These are phyloP conservation scores for Nymphalis urticae DNA, from an alignment of 2,888 invertebrate species.

Conservation along the genomic window DNA sequence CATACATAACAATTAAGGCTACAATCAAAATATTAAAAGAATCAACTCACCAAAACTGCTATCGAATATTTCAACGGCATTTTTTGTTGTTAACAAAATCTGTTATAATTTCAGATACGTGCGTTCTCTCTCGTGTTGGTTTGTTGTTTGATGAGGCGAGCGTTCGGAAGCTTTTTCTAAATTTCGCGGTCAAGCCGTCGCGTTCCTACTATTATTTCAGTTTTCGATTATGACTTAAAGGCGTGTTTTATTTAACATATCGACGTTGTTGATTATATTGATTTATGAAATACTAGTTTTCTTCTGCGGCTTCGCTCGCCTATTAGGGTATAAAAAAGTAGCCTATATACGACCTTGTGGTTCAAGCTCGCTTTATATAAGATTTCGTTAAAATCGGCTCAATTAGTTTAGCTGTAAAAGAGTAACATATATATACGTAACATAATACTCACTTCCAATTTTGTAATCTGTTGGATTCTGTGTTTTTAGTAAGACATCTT, in stretches of 20 bases:
- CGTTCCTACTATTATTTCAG: constrained; percentile 13
- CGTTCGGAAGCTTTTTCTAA: constrained; percentile 34
- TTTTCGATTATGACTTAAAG: background rate
- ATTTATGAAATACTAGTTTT: too few relatives aligned
- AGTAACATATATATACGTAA: too few relatives aligned
- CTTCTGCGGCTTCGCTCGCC: too few relatives aligned
- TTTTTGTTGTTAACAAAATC: constrained; percentile 9
- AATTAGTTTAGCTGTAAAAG: too few relatives aligned
- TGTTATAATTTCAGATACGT: constrained; percentile 20
- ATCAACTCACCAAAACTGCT: constrained; percentile 24
- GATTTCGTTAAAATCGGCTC: too few relatives aligned
- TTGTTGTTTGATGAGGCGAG: constrained; percentile 26
- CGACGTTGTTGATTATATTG: background rate
- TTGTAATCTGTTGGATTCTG: too few relatives aligned
- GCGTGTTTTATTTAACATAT: background rate
- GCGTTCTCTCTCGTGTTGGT: constrained; percentile 11
- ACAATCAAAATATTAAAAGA: background rate
- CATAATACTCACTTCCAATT: too few relatives aligned
- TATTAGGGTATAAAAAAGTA: too few relatives aligned
- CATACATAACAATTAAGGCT: background rate
- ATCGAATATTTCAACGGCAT: constrained; percentile 33
- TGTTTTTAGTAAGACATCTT: too few relatives aligned
- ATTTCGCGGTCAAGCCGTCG: constrained; percentile 35
- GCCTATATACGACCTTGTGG: too few relatives aligned
- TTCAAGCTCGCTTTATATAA: too few relatives aligned